These are phyloP conservation scores for Popillia japonica DNA, from an alignment of 1,140 invertebrate genomes.

Conservation along the genomic window DNA sequence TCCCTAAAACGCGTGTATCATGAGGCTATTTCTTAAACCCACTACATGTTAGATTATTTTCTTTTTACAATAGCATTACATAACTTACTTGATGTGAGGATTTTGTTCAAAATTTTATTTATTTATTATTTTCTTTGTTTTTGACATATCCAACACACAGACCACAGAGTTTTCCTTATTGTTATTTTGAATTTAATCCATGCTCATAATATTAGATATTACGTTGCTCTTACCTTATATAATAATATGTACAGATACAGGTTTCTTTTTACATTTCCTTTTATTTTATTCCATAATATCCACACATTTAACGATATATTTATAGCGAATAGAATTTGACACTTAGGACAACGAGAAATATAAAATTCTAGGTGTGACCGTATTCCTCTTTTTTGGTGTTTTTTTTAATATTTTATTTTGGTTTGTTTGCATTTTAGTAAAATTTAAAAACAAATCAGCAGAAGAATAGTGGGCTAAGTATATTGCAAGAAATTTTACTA, in stretches of 20 bases:
- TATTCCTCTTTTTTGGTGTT: not conserved
- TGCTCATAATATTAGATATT: slow-evolving; percentile 21
- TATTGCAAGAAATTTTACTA: too few species aligned
- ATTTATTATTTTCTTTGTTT: slow-evolving; percentile 17
- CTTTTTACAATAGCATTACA: not conserved
- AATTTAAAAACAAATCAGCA: not conserved
- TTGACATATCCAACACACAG: slow-evolving; percentile 13
- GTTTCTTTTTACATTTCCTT: not conserved
- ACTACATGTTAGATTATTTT: not conserved
- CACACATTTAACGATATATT: slow-evolving; percentile 30
- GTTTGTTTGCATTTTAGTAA: not conserved
- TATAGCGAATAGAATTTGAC: slow-evolving; percentile 2
- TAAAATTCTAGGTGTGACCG: slow-evolving; percentile 7
- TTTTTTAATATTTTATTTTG: not conserved
- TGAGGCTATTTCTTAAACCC: slow-evolving; percentile 24
- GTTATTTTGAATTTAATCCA: slow-evolving; percentile 12
- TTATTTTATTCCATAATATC: slow-evolving; percentile 17
- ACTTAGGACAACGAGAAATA: slow-evolving; percentile 26
- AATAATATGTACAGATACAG: slow-evolving; percentile 22
- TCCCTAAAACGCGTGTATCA: too few species aligned
- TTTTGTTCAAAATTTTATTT: not conserved
- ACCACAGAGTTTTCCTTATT: not conserved
- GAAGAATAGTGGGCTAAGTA: not conserved
- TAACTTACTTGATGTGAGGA: slow-evolving; percentile 1
- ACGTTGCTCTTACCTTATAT: not conserved